Base-by-base conservation (phyloP, 2,113 vertebrate species). In the Acanthochromis polyacanthus region DNA sequence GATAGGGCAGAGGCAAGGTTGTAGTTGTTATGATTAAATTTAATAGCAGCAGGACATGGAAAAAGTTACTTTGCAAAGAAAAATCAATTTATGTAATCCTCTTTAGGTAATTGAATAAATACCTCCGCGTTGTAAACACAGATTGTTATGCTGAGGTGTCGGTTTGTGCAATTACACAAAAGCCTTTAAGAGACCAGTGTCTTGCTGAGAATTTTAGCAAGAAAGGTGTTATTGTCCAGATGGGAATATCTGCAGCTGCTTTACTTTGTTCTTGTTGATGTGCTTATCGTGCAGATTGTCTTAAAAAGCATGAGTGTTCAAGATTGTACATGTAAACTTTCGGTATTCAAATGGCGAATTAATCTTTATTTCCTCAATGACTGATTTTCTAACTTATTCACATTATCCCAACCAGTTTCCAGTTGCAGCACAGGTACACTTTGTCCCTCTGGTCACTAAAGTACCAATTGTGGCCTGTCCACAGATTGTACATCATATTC, bases 1-100 rank as follows among this genome's bases (percentile, higher is more conserved):
- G 46, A 32, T 51, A 63, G 82, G 71, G 69, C 66, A 82, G 58
- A 83, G 82, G 69, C 73, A 55, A 46, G 46, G 61, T 71, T 66
- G 62, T 85, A 79, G 81, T 83, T 82, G 69, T 82, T 84, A 75
- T 84, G 72, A 89, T 82, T 82, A 48, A 64, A 68, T 81, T 63
- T 64, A 83, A 85, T 83, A 71, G 51, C 38, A 23, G 30, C 61
- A 55, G 80, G 45, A 36, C 14, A 28, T 22, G 28, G 62, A 62
- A 79, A 63, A 80, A 79, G 59, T 78, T 73, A n/a, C 48, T 53
- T 56, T 36, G 50, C 61, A 60, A 55, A 63, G 46, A 51, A 28
- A 36, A 57, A 28, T 16, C 3, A 23, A 69, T 23, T 62, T 67
- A 10, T 80, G 51, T 71, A 58, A 77, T 78, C 59, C 75, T 67